Evolutionary conservation across 2,113 vertebrate genomes (phyloP).

Genomic region (Ptilonorhynchus violaceus): DNA sequence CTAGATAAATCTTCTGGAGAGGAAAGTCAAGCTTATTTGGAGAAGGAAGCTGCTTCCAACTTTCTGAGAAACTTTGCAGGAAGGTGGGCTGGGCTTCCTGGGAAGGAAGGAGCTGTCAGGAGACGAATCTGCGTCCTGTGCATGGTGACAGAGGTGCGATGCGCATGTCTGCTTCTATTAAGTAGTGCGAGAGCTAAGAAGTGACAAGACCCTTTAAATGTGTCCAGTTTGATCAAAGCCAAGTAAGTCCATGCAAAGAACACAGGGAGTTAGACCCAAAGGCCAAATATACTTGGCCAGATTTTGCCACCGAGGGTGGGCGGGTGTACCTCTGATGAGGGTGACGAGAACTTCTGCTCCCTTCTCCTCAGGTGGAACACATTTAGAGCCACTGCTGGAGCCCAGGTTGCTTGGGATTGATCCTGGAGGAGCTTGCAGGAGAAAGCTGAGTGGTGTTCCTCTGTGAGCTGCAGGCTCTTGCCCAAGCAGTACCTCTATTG

Average conservation of each 20-base stretch:
- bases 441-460: not conserved
- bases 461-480: not conserved
- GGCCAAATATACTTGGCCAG: not conserved
- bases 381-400: not conserved
- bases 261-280: not conserved
- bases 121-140: not conserved
- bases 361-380: not conserved
- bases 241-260: not conserved
- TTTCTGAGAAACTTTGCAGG: not conserved
- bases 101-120: not conserved
- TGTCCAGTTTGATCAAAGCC: not conserved
- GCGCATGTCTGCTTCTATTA: not conserved
- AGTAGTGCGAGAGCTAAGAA: not conserved
- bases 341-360: not conserved
- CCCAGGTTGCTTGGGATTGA: not conserved
- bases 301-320: not conserved
- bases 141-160: not conserved
- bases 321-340: accelerated
- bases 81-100: not conserved
- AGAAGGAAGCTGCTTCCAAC: not conserved
- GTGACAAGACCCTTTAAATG: not conserved
- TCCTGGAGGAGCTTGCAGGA: not conserved
- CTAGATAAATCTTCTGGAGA: not conserved
- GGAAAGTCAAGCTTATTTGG: not conserved
- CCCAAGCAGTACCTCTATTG: not conserved